Evolutionary conservation across 2,113 vertebrate species (phyloP), one percentile per base, ranked within the genome.

Genomic region (Thymallus thymallus): DNA sequence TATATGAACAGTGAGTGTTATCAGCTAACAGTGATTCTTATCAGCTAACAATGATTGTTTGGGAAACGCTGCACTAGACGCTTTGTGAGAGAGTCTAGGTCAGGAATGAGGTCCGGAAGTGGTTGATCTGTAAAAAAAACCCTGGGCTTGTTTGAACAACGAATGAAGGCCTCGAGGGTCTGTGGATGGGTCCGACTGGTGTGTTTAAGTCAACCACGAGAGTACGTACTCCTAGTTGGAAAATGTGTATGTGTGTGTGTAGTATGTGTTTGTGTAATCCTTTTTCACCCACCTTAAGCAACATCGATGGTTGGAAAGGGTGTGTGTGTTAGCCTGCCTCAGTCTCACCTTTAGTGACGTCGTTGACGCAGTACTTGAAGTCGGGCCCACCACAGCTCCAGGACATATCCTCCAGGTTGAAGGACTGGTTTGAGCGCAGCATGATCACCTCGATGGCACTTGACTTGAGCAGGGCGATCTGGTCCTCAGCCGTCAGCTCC

Each of bases 391-490:
- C 97, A 0, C 98, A 99, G 90, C 93, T 95, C 98, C 98, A 99
- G 30, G 94, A 92, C 97, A 99, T 98, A 84, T 98, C 96, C 2
- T 99, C 96, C 71, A 96, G 81, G 83, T 83, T 95, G 91, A 99
- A 99, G 70, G 96, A 97, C 87, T 99, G 93, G 85, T 99, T 99
- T 18, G 98, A 99, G 62, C 97, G 94, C 71, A 99, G 88, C 98
- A 99, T 99, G 88, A 99, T 98, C 81, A 98, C 96, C 91, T 99
- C 98, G 0, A 99, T 99, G 88, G 94, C 96, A 0, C 97, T 98
- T 62, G 96, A 98, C 84, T 99, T 99, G 18, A 99, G 91, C 85
- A 99, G 89, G n/a, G 96, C 95, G 0, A 99, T 99, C 94, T 99
- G 98, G 86, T 99, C 98, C 48, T 99, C 98, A 0, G 96, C 91